Conservation (phyloP, 1,140 invertebrate species). For the Hormaphis cornu region DNA sequence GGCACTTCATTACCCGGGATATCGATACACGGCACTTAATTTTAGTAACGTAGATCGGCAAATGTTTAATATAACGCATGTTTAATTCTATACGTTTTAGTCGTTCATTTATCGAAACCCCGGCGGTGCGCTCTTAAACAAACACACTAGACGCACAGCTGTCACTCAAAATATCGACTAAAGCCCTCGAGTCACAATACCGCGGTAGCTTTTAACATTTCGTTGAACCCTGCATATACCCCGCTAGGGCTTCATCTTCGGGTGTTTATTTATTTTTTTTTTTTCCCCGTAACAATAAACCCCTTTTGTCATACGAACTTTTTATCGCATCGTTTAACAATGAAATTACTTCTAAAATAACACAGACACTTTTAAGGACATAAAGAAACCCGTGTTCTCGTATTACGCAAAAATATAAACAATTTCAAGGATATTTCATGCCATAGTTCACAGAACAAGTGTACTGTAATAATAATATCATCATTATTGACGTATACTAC, state of each 20-base stretch:
- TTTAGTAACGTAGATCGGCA: too few species aligned
- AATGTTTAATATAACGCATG: too few species aligned
- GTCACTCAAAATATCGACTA: constrained; percentile 15
- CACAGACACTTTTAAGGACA: constrained; percentile 14
- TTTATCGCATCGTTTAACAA: constrained; percentile 29
- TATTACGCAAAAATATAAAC: constrained; percentile 18
- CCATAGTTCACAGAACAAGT: background rate
- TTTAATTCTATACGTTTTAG: too few species aligned
- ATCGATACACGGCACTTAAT: too few species aligned
- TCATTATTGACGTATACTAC: background rate
- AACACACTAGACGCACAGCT: background rate
- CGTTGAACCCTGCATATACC: constrained; percentile 8
- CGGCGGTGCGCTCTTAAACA: background rate
- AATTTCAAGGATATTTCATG: constrained; percentile 12
- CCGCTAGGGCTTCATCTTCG: background rate
- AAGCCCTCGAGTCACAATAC: background rate
- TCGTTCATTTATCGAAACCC: background rate
- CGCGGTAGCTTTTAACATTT: constrained; percentile 9
- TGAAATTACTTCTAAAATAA: constrained; percentile 29
- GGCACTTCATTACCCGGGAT: too few species aligned
- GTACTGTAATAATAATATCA: background rate
- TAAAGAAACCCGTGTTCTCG: constrained; percentile 1
- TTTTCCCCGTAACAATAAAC: constrained; percentile 10
- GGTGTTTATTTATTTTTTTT: background rate
- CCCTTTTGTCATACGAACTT: constrained; percentile 11